Evolutionary conservation across 1,140 invertebrate genomes (phyloP), one percentile per base, ranked within the genome.

Genomic region (Aleiodes sp.): DNA sequence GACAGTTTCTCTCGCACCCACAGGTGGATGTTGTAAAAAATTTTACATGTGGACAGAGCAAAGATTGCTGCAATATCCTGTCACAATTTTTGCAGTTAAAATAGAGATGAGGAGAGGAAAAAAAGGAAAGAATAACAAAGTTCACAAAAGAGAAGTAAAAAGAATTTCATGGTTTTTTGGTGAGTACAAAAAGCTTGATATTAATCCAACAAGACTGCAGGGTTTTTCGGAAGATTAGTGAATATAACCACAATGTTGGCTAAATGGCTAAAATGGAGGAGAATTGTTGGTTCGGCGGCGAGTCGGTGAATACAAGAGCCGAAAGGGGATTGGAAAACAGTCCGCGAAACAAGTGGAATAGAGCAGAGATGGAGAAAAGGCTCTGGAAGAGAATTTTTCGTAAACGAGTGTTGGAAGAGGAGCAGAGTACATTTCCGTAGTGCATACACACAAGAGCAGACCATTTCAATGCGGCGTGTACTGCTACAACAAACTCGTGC

Each of bases 171-270:
- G n/a, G n/a, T n/a, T n/a, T n/a, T n/a, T n/a, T n/a, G n/a, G n/a
- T n/a, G n/a, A n/a, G n/a, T 14, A 46, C 61, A 43, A 39, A 52
- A 62, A 62, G 33, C 61, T 65, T 60, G 21, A 64, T 65, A 70
- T 70, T 52, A 70, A 70, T 65, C 46, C 68, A 52, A 70, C 62
- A 39, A 70, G 65, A 62, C 68, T 70, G 39, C 31, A 52, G 52
- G 68, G 46, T 52, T 52, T 70, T 64, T 24, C 41, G 4, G 65
- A 65, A 65, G 62, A 70, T 65, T 70, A 70, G 52, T 65, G 68
- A 33, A 60, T 70, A 70, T 57, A 70, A 64, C 39, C 68, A 37
- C 37, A 16, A 9, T n/a, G n/a, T 24, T 21, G 16, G 46, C 46
- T 52, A 12, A 24, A 9, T 1, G 21, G 26, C 16, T n/a, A n/a